These are phyloP conservation scores for Myiotriccus ornatus DNA, from an alignment of 2,797 vertebrate genomes.

Conservation along the genomic window DNA sequence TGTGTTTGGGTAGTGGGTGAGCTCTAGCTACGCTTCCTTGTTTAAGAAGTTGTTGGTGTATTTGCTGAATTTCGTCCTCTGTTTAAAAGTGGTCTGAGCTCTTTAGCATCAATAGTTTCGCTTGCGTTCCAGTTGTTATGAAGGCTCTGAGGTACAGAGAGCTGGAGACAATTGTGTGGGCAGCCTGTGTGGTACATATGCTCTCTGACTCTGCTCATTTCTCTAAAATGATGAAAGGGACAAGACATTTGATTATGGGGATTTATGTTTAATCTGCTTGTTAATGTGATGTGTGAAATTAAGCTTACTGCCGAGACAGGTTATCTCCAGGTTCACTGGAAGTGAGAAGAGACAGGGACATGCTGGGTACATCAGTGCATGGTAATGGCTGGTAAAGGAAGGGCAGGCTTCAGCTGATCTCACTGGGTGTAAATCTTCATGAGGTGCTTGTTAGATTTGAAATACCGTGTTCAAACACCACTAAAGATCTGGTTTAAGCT, in stretches of 20 bases:
- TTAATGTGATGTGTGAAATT: neutral
- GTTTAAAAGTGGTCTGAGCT: neutral
- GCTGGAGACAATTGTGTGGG: neutral
- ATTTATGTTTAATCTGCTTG: conserved; percentile 4
- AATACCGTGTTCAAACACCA: neutral
- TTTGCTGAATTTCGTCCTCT: neutral
- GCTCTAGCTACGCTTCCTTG: accelerated
- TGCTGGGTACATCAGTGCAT: neutral
- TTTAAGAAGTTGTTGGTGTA: neutral
- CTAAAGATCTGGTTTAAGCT: neutral
- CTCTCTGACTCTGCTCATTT: neutral
- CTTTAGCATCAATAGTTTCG: neutral
- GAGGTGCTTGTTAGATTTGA: neutral
- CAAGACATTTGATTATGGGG: neutral
- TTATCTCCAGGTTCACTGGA: neutral
- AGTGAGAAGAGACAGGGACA: neutral
- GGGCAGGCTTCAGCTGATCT: neutral
- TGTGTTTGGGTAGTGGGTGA: neutral
- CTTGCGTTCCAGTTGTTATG: neutral
- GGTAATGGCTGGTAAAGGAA: neutral
- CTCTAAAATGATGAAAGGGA: neutral
- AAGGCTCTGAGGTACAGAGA: neutral
- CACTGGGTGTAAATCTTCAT: neutral
- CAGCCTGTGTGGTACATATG: neutral
- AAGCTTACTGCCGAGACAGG: neutral